Conservation (phyloP, 2,113 vertebrate species). For the Xiphias gladius region DNA sequence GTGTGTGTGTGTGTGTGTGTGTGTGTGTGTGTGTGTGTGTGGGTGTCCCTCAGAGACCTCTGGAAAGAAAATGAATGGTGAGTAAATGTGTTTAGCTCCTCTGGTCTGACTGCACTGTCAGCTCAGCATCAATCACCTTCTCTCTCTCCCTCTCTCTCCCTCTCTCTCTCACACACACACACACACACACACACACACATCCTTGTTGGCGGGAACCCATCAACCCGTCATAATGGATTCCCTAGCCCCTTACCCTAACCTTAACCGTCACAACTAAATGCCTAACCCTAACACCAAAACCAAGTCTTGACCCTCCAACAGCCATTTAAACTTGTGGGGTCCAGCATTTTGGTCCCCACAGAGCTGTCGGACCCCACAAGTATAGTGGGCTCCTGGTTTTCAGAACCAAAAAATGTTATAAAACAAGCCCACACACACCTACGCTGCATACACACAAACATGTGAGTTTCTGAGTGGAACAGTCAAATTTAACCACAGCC, state of each 20-base stretch:
- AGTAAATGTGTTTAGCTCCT: slow-evolving; percentile 46
- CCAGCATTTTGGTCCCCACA: no score
- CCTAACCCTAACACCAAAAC: no score
- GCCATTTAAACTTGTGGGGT: no score
- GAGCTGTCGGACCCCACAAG: no score
- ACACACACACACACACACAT: neutral
- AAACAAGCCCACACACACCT: neutral
- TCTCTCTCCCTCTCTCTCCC: neutral
- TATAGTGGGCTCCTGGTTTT: no score
- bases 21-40: slow-evolving; percentile 37
- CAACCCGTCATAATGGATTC: no score
- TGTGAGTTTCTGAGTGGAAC: neutral
- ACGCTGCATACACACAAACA: neutral
- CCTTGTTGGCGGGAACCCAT: no score
- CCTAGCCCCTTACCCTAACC: no score
- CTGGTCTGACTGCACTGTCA: slow-evolving; percentile 35
- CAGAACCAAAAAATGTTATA: no score
- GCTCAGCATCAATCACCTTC: slow-evolving; percentile 51
- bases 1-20: slow-evolving; percentile 33
- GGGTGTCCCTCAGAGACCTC: slow-evolving; percentile 3
- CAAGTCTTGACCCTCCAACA: no score
- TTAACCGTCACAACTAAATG: no score
- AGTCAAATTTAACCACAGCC: slow-evolving; percentile 2
- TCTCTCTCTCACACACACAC: neutral
- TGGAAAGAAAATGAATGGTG: slow-evolving; percentile 29